Percentiles rank a stretch among this genome's conserved stretches.
Evolutionary conservation across 1,140 invertebrate genomes (phyloP).

Genomic region (Planococcus citri): DNA sequence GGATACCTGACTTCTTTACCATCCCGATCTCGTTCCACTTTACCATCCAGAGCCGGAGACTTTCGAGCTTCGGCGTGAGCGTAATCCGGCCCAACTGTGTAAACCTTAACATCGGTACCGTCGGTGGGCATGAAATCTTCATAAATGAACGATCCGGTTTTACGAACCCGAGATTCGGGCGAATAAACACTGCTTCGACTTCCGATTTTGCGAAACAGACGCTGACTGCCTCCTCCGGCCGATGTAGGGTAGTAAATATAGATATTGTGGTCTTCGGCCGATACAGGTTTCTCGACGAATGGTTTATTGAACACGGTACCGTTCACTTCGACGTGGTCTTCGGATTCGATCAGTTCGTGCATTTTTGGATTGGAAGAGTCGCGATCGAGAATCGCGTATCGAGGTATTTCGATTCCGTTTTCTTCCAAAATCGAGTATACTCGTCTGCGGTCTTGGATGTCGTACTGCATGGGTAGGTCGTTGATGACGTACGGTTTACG

Average conservation of each 20-base stretch:
- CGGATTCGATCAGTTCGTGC: slow-evolving; percentile 86
- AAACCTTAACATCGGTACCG: slow-evolving; percentile 84
- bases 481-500: slow-evolving; percentile 95
- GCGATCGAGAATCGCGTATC: slow-evolving; percentile 92
- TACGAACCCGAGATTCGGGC: slow-evolving; percentile 86
- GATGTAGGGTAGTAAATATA: slow-evolving; percentile 99
- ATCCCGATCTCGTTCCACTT: slow-evolving; percentile 95
- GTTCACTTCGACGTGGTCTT: slow-evolving; percentile 98
- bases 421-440: slow-evolving; percentile 89
- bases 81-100: slow-evolving; percentile 94
- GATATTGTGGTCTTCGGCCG: slow-evolving; percentile 99
- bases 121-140: slow-evolving; percentile 99
- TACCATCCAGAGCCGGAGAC: slow-evolving; percentile 93
- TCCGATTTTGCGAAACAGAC: slow-evolving; percentile 96
- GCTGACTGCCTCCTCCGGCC: slow-evolving; percentile 92
- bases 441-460: slow-evolving; percentile 71
- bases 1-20: slow-evolving; percentile 99
- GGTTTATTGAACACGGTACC: slow-evolving; percentile 96
- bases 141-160: slow-evolving; percentile 97
- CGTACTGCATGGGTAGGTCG: slow-evolving; percentile 96
- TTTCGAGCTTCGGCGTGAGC: slow-evolving; percentile 98
- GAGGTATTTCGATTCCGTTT: slow-evolving; percentile 92
- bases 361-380: slow-evolving; percentile 81
- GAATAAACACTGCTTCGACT: slow-evolving; percentile 97
- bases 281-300: slow-evolving; percentile 97